Base-by-base conservation (phyloP, 2,113 vertebrate species). In the Pao palembangensis region DNA sequence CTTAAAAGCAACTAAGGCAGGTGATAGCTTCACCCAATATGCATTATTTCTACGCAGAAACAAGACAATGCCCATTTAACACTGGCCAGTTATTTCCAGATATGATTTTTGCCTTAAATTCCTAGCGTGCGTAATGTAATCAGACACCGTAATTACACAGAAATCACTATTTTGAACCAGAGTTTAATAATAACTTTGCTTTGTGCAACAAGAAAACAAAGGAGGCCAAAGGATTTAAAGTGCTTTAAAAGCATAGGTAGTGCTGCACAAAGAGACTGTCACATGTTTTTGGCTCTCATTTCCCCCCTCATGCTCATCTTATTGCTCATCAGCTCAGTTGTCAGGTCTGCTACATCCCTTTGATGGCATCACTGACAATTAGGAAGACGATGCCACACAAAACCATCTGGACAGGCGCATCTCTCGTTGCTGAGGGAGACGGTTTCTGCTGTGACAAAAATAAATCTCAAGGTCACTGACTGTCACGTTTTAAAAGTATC, bases 351-450 rank as follows among this genome's bases (percentile, higher is more conserved):
- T 88, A 56, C 81, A 71, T 91, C 85, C 88, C 87, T 90, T 89
- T 89, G 90, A 91, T 89, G 90, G 84, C 90, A 91, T 90, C 88
- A 89, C 88, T 91, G 90, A 91, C 90, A 92, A 91, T 91, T 91
- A 92, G 90, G 86, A 89, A 90, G 90, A 90, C 80, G 87, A 83
- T 83, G 89, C 86, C 86, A 88, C 88, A 88, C 89, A 91, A 88
- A 91, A 89, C 90, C 90, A 90, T 91, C 88, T 91, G 89, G 90
- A 92, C 89, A 86, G 87, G 86, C 88, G 75, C 85, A 74, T 88
- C 86, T 87, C 89, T 85, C 80, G 80, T 75, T 88, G 88, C 90
- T 89, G 88, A 88, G 87, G 82, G 82, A 86, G 88, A 88, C 85
- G 73, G 82, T 88, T 91, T 88, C 75, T 83, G 76, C 84, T 83